A percentile compares a stretch with the other conserved stretches of the same genome.
Evolutionary conservation across 2,888 invertebrate genomes (phyloP).

Genomic region (Cephus sareptanus): DNA sequence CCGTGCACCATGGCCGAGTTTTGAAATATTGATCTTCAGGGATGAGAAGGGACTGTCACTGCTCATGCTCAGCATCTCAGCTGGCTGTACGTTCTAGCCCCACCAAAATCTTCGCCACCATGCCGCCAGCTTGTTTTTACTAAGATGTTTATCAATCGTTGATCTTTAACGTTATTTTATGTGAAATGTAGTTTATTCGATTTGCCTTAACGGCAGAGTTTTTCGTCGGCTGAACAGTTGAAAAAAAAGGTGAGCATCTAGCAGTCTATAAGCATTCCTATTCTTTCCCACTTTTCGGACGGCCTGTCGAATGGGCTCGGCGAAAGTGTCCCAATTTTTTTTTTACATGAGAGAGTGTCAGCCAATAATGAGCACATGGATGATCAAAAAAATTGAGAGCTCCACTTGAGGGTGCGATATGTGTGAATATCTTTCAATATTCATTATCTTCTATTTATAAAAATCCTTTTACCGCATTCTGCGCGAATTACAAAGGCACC

Average conservation of each 20-base stretch:
- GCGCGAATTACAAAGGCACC: background rate
- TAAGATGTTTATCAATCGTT: constrained; percentile 56
- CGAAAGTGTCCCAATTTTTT: background rate
- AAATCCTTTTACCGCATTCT: background rate
- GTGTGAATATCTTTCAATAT: background rate
- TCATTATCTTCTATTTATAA: background rate
- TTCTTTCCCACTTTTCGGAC: background rate
- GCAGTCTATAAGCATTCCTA: background rate
- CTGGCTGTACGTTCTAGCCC: constrained; percentile 32
- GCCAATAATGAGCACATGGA: background rate
- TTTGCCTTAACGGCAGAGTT: constrained; percentile 55
- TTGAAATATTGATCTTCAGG: constrained; percentile 44
- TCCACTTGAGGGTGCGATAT: background rate
- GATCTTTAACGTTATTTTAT: constrained; percentile 49
- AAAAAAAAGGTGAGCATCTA: constrained; percentile 47
- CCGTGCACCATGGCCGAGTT: constrained; percentile 8
- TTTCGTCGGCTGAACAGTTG: constrained; percentile 40
- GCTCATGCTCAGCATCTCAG: constrained; percentile 43
- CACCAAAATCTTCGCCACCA: constrained; percentile 48
- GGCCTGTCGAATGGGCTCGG: background rate
- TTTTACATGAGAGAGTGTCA: background rate
- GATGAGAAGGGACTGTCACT: constrained; percentile 23
- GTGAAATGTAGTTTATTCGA: constrained; percentile 58
- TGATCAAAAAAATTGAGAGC: background rate
- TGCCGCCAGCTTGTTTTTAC: constrained; percentile 53